Base-by-base conservation (phyloP, 2,888 invertebrate genomes). In the Atethmia centrago region DNA sequence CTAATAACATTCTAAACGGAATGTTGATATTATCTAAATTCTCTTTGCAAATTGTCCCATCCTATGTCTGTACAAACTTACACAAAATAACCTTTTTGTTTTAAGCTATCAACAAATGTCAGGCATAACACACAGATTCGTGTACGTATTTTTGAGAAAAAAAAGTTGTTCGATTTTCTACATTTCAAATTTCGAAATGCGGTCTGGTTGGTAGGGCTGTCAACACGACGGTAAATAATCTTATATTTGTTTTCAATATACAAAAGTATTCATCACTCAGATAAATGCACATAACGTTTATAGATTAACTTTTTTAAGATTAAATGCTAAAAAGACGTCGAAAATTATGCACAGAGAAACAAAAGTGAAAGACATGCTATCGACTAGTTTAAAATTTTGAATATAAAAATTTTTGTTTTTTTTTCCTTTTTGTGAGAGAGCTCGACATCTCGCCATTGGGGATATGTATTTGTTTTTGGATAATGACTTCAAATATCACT, bases 1-100 rank as follows among this genome's bases (percentile, higher is more conserved):
- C 94, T 95, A 95, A 90, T 96, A 96, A 96, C 96, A 96, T 96
- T 96, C 96, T 96, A 96, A 95, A 89, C 96, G 96, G 96, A 96
- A 96, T 96, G 96, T 96, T 93, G 78, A 90, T 94, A 95, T 94
- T 94, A 96, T 92, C 96, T 96, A 96, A 94, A 93, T 96, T 95
- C 94, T 96, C 95, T 96, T 96, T 96, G 96, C 96, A 96, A 96
- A 94, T 93, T 95, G 96, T 96, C 96, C 96, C 96, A 95, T 96
- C 96, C 96, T 96, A 96, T 94, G 93, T 94, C 95, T 96, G 95
- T 96, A 96, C 96, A 96, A 93, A 94, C 95, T 96, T 95, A 96
- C 92, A 94, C 93, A 93, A 95, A 94, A 94, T 94, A 95, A 95
- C 93, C 88, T 91, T 93, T 91, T 89, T 80, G 80, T 80, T 88